Percentiles rank a stretch among this genome's conserved stretches.
Evolutionary conservation across 2,888 invertebrate species (phyloP).

Genomic region (Teleiodes luculella): DNA sequence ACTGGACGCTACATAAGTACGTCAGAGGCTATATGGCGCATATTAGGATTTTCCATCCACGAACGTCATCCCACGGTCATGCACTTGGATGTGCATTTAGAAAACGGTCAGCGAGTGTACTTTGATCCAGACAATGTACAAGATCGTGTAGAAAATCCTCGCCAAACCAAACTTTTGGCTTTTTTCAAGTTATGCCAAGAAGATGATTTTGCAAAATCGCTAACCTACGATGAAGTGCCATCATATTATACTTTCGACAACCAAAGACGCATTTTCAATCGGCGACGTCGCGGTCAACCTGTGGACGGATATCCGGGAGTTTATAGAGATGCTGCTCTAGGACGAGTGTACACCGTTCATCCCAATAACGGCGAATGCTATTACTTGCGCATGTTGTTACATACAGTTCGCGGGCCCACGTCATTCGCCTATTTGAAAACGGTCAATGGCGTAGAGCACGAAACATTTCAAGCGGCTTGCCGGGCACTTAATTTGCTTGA

Average conservation of each 20-base stretch:
- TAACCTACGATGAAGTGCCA: neutral
- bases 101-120: slow-evolving; percentile 19
- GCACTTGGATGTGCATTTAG: slow-evolving; percentile 21
- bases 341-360: slow-evolving; percentile 19
- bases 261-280: neutral
- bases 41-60: slow-evolving; percentile 18
- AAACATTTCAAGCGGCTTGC: no score
- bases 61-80: slow-evolving; percentile 19
- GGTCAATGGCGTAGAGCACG: no score
- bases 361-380: slow-evolving; percentile 18
- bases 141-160: neutral
- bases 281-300: neutral
- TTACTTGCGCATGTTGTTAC: slow-evolving; percentile 11
- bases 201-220: neutral
- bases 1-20: slow-evolving; percentile 13
- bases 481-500: no score
- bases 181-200: neutral
- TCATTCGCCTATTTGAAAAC: slow-evolving; percentile 14
- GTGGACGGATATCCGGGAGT: slow-evolving; percentile 11
- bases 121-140: neutral
- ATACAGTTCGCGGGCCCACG: slow-evolving; percentile 17
- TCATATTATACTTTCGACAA: neutral
- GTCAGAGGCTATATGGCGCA: slow-evolving; percentile 18
- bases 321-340: slow-evolving; percentile 11
- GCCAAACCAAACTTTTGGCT: slow-evolving; percentile 3